Conservation (phyloP, 2,888 invertebrate genomes). For the Drosophila algonquin region DNA sequence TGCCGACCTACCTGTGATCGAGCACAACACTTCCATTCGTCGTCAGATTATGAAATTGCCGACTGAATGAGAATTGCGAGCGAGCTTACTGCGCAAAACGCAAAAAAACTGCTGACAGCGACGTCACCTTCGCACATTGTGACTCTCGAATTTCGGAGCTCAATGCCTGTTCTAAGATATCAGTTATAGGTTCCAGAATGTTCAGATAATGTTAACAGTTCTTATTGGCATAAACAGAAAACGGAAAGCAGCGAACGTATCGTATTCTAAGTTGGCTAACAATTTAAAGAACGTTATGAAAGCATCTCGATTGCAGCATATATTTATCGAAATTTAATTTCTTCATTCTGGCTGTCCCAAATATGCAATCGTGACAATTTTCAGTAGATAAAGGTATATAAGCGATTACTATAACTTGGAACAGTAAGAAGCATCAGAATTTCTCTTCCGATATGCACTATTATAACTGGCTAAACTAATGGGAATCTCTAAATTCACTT, state of each 20-base stretch:
- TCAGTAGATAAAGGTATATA: not conserved
- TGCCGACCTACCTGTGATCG: conserved; percentile 54
- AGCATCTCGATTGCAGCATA: not conserved
- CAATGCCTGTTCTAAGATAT: conserved; percentile 34
- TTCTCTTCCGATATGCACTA: too few species aligned
- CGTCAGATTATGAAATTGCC: conserved; percentile 61
- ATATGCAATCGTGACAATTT: not conserved
- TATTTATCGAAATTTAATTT: too few species aligned
- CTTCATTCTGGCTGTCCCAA: too few species aligned
- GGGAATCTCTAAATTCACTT: conserved; percentile 27
- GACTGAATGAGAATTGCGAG: conserved; percentile 60
- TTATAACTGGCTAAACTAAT: too few species aligned
- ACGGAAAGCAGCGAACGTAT: not conserved
- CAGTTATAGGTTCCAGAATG: conserved; percentile 7
- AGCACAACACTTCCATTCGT: conserved; percentile 54
- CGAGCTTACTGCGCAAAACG: conserved; percentile 52
- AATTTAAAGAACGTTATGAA: too few species aligned
- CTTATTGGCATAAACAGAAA: not conserved
- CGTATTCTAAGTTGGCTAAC: too few species aligned
- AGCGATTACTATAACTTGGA: too few species aligned
- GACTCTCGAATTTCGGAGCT: conserved; percentile 39
- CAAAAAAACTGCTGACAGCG: conserved; percentile 45
- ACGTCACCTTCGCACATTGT: conserved; percentile 42
- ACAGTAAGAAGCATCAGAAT: too few species aligned
- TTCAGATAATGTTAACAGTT: not conserved